These are phyloP conservation scores for Drosophila trapezifrons DNA, from an alignment of 1,140 invertebrate genomes.

Conservation along the genomic window DNA sequence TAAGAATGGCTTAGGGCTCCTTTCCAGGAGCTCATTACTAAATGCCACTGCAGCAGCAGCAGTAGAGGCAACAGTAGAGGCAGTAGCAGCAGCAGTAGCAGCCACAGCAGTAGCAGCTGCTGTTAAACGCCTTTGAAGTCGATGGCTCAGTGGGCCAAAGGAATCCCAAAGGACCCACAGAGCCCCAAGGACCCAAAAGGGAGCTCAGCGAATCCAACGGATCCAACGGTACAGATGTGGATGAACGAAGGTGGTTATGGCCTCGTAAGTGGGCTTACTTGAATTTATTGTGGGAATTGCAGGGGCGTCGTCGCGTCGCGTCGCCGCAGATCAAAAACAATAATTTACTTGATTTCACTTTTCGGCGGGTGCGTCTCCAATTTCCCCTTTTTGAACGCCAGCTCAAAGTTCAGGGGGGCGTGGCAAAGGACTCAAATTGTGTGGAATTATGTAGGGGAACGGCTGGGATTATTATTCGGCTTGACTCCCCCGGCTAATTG, in stretches of 20 bases:
- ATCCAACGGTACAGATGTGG: conserved; percentile 30
- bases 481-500: conserved; percentile 36
- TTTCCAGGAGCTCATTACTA: conserved; percentile 66
- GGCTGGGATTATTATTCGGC: conserved; percentile 31
- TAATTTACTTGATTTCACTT: conserved; percentile 70
- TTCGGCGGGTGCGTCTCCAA: conserved; percentile 4
- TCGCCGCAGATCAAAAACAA: conserved; percentile 62
- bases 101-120: conserved; percentile 43
- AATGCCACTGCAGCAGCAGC: conserved; percentile 47
- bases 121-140: conserved; percentile 64
- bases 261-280: conserved; percentile 57
- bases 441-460: conserved; percentile 31
- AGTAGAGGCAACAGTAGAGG: no score
- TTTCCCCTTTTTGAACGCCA: neutral
- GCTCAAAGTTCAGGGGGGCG: conserved; percentile 5
- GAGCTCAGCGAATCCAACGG: conserved; percentile 13
- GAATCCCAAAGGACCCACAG: conserved; percentile 17
- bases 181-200: conserved; percentile 2
- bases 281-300: conserved; percentile 64
- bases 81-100: conserved; percentile 29
- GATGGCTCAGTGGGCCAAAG: conserved; percentile 17
- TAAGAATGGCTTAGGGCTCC: conserved; percentile 50
- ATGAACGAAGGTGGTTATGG: conserved; percentile 31
- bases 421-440: conserved; percentile 32
- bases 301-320: conserved; percentile 6